Evolutionary conservation across 30 jellyfish, hydroid and myxozoan species (phyloP), one percentile per base, ranked within the genome.

Genomic region (Sanderia malayensis): DNA sequence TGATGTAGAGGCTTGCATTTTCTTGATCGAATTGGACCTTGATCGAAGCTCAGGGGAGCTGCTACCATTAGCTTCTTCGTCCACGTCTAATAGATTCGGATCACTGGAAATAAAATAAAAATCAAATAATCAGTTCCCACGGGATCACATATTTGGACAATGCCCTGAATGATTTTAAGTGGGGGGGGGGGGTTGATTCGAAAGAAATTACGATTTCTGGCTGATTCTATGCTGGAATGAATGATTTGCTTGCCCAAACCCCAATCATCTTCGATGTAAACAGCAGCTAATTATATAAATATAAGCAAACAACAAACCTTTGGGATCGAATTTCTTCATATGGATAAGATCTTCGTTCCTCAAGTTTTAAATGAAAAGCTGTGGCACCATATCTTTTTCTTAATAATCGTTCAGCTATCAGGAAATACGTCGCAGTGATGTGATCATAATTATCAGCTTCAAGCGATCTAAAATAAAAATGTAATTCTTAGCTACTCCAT

Each of bases 401-500:
- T 64, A 93, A 46, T 29, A 86, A 53, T 18, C 89, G 76, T 64
- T 93, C 99, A 1, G 99, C 96, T 8, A 93, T 75, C 68, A 93
- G 79, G 53, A 80, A 93, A 58, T 93, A 93, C 57, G 96, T 85
- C 31, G 99, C 99, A 1, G 99, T 69, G 18, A 86, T 76, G 60
- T 93, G 96, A 46, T 86, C 94, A 32, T 85, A 93, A 22, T 75
- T 82, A 79, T 93, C 71, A 18, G 66, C 95, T 67, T 86, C 94
- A 0, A 93, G 70, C 2, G 99, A 93, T 61, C 99, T 93, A 55
- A 17, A 58, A 41, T 1, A 61, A n/a, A n/a, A n/a, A n/a, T n/a
- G n/a, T n/a, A n/a, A n/a, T n/a, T n/a, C n/a, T n/a, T n/a, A n/a
- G n/a, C n/a, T n/a, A n/a, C n/a, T n/a, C n/a, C n/a, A n/a, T n/a